A percentile compares a stretch with the other conserved stretches of the same genome.
Conservation (phyloP, 2,113 vertebrate genomes). For the Daubentonia madagascariensis region DNA sequence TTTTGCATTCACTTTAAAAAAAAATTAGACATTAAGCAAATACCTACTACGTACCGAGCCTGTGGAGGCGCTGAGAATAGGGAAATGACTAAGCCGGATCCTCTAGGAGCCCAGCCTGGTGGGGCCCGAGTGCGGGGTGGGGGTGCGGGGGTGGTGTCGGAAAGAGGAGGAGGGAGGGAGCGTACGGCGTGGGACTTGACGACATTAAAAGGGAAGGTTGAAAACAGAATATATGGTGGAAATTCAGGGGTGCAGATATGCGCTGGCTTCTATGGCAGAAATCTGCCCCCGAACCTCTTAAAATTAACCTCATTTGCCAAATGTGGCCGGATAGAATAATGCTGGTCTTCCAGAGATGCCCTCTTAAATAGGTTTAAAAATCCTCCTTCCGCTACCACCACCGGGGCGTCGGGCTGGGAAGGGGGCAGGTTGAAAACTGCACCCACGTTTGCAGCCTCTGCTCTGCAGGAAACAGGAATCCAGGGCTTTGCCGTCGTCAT, state of each 20-base stretch:
- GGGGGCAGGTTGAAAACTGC: conserved; percentile 39
- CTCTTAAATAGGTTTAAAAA: background rate
- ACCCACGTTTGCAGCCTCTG: conserved; percentile 45
- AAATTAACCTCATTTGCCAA: background rate
- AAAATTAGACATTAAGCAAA: background rate
- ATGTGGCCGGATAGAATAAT: background rate
- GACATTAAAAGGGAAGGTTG: background rate
- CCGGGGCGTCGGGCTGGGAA: background rate
- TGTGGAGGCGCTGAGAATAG: background rate
- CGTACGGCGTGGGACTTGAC: background rate
- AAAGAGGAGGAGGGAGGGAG: background rate
- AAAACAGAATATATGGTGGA: background rate
- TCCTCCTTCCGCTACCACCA: background rate
- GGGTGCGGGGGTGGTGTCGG: no score
- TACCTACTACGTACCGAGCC: background rate
- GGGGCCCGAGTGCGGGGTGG: rapidly evolving
- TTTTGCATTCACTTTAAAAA: background rate
- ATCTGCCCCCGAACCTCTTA: background rate
- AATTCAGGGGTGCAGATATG: background rate
- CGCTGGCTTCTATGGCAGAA: background rate
- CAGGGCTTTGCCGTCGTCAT: conserved; percentile 69
- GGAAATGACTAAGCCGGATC: background rate
- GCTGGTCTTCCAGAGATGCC: background rate
- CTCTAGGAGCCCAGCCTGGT: background rate
- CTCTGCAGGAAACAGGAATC: conserved; percentile 41